Percentiles rank a stretch among this genome's conserved stretches.
phyloP scores from a whole-genome alignment of 2,113 vertebrate species.

The Lampris incognitus region DNA sequence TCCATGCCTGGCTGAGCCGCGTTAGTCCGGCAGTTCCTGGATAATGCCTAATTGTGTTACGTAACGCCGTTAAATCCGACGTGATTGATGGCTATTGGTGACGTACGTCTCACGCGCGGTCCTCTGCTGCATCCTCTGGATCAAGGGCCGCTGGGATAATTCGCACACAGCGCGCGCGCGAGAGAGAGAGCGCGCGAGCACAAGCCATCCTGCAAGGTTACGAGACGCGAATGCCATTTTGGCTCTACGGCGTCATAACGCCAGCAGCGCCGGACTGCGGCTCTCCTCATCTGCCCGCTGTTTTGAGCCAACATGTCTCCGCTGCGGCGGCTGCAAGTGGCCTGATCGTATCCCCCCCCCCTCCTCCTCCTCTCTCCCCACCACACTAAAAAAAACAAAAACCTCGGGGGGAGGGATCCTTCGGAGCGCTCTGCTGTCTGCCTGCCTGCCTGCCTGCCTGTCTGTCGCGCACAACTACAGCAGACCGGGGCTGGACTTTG shows the following conservation, averaged over 20 bases:
- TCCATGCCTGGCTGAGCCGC: too few species aligned
- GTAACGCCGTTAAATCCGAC: slow-evolving; percentile 23
- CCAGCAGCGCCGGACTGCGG: slow-evolving; percentile 25
- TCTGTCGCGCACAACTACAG: slow-evolving; percentile 64
- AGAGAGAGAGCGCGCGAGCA: too few species aligned
- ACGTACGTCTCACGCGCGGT: not conserved
- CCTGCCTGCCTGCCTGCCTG: too few species aligned
- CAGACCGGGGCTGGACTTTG: slow-evolving; percentile 60
- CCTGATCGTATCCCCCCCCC: not conserved
- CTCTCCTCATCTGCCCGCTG: slow-evolving; percentile 25
- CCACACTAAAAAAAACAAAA: slow-evolving; percentile 35
- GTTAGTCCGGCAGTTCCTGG: slow-evolving; percentile 19
- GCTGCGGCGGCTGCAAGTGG: slow-evolving; percentile 44
- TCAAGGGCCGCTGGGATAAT: slow-evolving; percentile 39
- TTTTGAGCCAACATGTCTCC: slow-evolving; percentile 74
- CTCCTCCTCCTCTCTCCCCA: slow-evolving; percentile 43
- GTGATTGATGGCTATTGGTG: slow-evolving; percentile 46
- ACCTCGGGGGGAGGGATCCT: slow-evolving; percentile 70
- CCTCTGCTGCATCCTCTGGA: slow-evolving; percentile 52
- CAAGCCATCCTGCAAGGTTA: slow-evolving; percentile 63
- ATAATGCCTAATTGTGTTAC: slow-evolving; percentile 6
- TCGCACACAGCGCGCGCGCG: not conserved
- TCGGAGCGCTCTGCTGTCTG: slow-evolving; percentile 36
- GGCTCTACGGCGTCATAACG: slow-evolving; percentile 40
- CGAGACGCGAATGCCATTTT: slow-evolving; percentile 66